phyloP scores from a whole-genome alignment of 2,113 vertebrate species.

The Fulmarus glacialis region DNA sequence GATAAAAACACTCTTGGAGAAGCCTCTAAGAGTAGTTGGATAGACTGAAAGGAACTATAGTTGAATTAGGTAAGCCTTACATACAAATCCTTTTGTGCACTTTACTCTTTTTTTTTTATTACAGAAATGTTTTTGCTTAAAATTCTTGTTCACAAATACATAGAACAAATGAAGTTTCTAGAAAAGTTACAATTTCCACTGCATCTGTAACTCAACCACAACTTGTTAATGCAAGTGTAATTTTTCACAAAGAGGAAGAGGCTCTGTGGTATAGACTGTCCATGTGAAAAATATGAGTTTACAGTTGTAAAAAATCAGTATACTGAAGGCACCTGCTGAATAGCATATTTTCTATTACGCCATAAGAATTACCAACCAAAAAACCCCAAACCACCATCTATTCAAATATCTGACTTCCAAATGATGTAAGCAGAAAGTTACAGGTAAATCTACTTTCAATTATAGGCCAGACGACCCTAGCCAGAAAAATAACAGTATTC shows the following conservation, averaged over 20 bases:
- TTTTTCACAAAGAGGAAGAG: neutral
- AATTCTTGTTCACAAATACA: neutral
- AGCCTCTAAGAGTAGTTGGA: neutral
- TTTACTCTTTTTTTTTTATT: neutral
- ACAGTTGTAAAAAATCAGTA: neutral
- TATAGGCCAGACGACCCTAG: neutral
- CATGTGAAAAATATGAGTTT: neutral
- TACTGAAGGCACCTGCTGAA: neutral
- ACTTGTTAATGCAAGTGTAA: neutral
- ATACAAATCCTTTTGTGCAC: neutral
- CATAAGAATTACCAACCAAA: neutral
- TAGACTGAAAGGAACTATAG: neutral
- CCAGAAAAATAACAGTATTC: neutral
- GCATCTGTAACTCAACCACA: neutral
- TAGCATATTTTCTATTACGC: neutral
- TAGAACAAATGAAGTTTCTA: neutral
- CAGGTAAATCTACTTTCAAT: neutral
- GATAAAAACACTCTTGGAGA: neutral
- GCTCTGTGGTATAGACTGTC: neutral
- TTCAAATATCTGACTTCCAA: neutral
- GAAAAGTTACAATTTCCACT: neutral
- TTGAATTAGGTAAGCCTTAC: neutral
- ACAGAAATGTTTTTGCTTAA: neutral
- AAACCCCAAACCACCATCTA: neutral
- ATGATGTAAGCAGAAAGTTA: neutral